Conservation (phyloP, 2,888 invertebrate species). For the Standfussiana lucernea region DNA sequence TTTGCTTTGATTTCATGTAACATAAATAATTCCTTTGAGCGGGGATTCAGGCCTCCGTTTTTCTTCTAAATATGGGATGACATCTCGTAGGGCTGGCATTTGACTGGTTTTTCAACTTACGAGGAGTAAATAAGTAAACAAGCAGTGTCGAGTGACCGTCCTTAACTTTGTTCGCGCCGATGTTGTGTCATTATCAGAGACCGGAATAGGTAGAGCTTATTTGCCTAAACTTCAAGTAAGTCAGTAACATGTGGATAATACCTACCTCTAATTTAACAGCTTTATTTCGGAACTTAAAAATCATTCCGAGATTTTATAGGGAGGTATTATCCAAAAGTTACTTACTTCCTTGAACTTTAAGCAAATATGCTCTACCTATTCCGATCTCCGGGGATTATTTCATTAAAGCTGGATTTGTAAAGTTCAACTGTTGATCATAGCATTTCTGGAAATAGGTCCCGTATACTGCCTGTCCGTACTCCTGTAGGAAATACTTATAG, state of each 20-base stretch:
- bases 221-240: too few species aligned
- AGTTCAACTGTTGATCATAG: background rate
- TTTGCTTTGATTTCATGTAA: slow-evolving; percentile 26
- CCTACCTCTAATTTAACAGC: too few species aligned
- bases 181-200: background rate
- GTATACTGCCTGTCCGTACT: background rate
- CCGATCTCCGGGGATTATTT: too few species aligned
- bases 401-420: background rate
- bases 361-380: too few species aligned
- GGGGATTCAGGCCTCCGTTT: slow-evolving; percentile 14
- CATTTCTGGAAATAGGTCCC: background rate
- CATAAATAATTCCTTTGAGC: slow-evolving; percentile 21
- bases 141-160: slow-evolving; percentile 16
- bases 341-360: too few species aligned
- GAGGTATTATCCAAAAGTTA: too few species aligned
- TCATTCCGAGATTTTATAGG: too few species aligned
- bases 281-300: too few species aligned
- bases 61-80: slow-evolving; percentile 37
- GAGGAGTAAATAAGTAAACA: slow-evolving; percentile 52
- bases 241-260: too few species aligned
- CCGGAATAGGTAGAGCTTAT: too few species aligned
- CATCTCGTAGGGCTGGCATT: slow-evolving; percentile 18
- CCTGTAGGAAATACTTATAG: background rate
- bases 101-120: slow-evolving; percentile 37
- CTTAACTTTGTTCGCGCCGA: slow-evolving; percentile 17